Evolutionary conservation across 1,140 invertebrate genomes (phyloP).

Genomic region (Cotesia chilonis): DNA sequence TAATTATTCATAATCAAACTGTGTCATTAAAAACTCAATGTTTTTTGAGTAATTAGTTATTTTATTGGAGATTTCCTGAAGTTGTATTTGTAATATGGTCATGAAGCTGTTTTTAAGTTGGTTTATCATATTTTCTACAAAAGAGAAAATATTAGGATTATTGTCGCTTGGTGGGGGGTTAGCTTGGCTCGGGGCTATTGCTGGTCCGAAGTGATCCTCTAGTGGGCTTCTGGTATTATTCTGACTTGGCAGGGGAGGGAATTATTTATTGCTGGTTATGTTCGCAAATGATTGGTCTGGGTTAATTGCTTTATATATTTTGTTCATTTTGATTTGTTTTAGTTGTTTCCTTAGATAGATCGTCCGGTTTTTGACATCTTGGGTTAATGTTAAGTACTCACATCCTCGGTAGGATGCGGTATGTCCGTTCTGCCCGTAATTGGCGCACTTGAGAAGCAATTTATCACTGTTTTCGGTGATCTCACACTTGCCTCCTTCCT

Average conservation of each 20-base stretch:
- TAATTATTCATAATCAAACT: constrained; percentile 1
- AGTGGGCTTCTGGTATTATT: too few species aligned
- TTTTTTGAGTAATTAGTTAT: background rate
- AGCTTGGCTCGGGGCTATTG: too few species aligned
- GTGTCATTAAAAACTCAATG: background rate
- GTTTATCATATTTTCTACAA: too few species aligned
- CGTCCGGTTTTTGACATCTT: constrained; percentile 1
- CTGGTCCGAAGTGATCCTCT: too few species aligned
- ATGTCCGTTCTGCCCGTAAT: constrained; percentile 31
- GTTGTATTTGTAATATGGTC: too few species aligned
- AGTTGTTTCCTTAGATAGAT: background rate
- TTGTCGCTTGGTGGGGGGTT: too few species aligned
- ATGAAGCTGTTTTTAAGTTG: too few species aligned
- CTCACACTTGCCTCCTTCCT: constrained; percentile 8
- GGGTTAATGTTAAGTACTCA: constrained; percentile 20
- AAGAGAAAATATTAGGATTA: too few species aligned
- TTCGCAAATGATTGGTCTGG: too few species aligned
- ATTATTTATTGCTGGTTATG: too few species aligned
- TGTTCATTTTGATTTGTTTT: background rate
- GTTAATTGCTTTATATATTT: background rate
- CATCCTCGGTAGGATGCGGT: constrained; percentile 37
- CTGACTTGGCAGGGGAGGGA: too few species aligned
- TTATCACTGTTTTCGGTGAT: background rate
- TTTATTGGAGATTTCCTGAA: background rate
- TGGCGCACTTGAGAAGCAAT: constrained; percentile 27